Evolutionary conservation across 2,888 invertebrate genomes (phyloP).

Genomic region (Oxyscelio sp.): DNA sequence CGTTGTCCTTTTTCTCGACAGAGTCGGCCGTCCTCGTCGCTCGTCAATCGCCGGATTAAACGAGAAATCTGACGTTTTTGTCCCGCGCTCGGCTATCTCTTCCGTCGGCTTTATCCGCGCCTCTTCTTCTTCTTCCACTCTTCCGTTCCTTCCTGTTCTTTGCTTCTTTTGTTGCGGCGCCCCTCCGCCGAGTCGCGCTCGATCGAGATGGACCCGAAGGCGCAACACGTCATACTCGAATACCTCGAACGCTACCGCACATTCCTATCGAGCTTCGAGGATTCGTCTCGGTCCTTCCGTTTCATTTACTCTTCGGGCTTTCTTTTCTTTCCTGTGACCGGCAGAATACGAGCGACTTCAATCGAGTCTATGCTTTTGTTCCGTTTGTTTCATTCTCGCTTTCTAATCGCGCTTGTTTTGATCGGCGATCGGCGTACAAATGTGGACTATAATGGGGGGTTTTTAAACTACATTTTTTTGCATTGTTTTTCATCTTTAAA

Average conservation of each 20-base stretch:
- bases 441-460: too few species aligned
- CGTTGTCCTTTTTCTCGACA: slow-evolving; percentile 34
- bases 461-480: too few species aligned
- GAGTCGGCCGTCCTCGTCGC: not conserved
- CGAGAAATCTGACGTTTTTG: slow-evolving; percentile 25
- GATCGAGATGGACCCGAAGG: slow-evolving; percentile 6
- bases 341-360: too few species aligned
- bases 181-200: not conserved
- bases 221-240: slow-evolving; percentile 26
- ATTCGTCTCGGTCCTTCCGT: too few species aligned
- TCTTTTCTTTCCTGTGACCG: too few species aligned
- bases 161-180: not conserved
- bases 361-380: too few species aligned
- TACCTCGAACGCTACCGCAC: slow-evolving; percentile 8
- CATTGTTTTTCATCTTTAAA: too few species aligned
- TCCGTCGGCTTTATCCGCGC: not conserved
- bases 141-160: not conserved
- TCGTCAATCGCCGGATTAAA: slow-evolving; percentile 30
- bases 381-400: too few species aligned
- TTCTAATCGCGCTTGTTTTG: too few species aligned
- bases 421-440: too few species aligned
- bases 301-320: too few species aligned
- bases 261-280: slow-evolving; percentile 12
- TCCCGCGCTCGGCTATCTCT: slow-evolving; percentile 3
- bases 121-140: not conserved